These are phyloP conservation scores for Carassius carassius DNA, from an alignment of 2,113 vertebrate genomes.

Conservation along the genomic window DNA sequence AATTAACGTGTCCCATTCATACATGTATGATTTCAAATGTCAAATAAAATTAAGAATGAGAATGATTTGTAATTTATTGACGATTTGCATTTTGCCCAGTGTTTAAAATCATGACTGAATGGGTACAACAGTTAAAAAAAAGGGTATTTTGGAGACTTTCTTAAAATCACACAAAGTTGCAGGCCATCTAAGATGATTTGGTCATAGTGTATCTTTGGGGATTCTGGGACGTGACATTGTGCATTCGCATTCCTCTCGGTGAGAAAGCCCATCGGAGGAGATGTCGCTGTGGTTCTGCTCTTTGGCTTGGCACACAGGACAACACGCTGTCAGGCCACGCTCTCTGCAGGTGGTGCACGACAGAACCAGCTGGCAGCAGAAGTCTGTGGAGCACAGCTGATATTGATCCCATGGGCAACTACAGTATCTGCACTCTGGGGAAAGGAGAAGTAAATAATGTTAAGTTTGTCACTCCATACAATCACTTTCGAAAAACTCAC, in stretches of 20 bases:
- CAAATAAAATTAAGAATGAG: slow-evolving; percentile 19
- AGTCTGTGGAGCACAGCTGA: slow-evolving; percentile 84
- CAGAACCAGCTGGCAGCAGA: slow-evolving; percentile 91
- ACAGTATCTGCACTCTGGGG: slow-evolving; percentile 90
- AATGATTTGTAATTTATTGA: neutral
- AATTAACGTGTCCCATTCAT: neutral
- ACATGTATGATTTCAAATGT: slow-evolving; percentile 18
- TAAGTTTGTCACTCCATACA: neutral
- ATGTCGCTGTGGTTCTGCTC: slow-evolving; percentile 51
- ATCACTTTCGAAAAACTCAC: neutral
- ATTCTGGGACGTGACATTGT: slow-evolving; percentile 81
- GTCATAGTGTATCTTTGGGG: slow-evolving; percentile 74
- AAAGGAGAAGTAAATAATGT: neutral
- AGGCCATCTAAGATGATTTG: neutral
- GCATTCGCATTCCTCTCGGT: slow-evolving; percentile 91
- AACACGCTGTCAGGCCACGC: slow-evolving; percentile 86
- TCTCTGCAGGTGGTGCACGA: slow-evolving; percentile 80
- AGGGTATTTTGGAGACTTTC: neutral
- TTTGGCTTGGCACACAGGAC: slow-evolving; percentile 85
- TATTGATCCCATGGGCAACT: slow-evolving; percentile 88
- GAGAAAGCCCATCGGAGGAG: slow-evolving; percentile 38
- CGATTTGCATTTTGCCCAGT: neutral
- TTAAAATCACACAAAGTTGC: neutral
- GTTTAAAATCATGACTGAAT: neutral
- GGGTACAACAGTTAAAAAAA: neutral